A percentile compares a stretch with the other conserved stretches of the same genome.
phyloP scores from a whole-genome alignment of 2,888 invertebrate species.

The Acanthoscelides obtectus region DNA sequence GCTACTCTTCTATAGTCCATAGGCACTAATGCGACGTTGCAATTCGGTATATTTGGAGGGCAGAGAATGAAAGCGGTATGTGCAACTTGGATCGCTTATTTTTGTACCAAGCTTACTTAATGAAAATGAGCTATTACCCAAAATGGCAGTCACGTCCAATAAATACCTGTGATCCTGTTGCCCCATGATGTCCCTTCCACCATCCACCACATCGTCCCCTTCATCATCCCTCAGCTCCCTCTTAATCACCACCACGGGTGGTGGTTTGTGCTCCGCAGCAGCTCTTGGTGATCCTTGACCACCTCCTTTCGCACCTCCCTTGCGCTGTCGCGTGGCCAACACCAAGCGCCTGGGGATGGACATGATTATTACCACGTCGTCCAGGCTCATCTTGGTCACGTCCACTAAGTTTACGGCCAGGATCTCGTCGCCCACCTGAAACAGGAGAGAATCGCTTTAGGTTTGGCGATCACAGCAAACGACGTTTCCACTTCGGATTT shows the following conservation, averaged over 20 bases:
- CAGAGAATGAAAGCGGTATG: no score
- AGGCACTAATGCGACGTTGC: no score
- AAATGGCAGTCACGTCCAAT: no score
- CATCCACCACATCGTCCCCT: slow-evolving; percentile 60
- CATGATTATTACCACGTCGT: slow-evolving; percentile 99
- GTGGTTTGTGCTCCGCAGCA: slow-evolving; percentile 73
- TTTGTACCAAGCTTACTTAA: no score
- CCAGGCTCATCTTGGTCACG: slow-evolving; percentile 95
- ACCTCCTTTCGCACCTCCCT: slow-evolving; percentile 59
- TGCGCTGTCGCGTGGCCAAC: slow-evolving; percentile 84
- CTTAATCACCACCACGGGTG: slow-evolving; percentile 89
- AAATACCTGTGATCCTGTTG: slow-evolving; percentile 39
- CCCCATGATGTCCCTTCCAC: slow-evolving; percentile 34
- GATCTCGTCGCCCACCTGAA: slow-evolving; percentile 93
- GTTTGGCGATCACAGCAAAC: no score
- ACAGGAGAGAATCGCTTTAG: slow-evolving; percentile 7
- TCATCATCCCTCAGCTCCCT: slow-evolving; percentile 82
- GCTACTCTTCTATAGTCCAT: no score
- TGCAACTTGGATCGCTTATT: no score
- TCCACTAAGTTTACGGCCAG: slow-evolving; percentile 97
- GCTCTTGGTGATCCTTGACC: slow-evolving; percentile 55
- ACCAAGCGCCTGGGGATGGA: slow-evolving; percentile 95
- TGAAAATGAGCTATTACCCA: no score
- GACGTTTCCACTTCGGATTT: no score
- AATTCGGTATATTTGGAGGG: no score